phyloP scores from a whole-genome alignment of 2,888 invertebrate genomes.

The Meloe dianella region DNA sequence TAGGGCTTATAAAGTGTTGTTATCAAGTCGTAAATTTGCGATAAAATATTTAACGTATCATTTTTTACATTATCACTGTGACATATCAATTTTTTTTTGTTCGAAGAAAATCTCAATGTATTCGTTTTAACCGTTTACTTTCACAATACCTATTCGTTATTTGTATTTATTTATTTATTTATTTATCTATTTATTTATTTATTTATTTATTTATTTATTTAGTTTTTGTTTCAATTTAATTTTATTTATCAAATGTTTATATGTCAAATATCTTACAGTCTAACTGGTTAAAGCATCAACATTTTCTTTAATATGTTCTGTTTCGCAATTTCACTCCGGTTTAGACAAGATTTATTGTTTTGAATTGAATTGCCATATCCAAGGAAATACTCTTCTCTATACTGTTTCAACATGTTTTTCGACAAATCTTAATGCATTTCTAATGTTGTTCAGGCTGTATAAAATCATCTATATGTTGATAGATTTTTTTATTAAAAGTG shows the following conservation, averaged over 20 bases:
- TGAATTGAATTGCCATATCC: background rate
- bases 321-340: background rate
- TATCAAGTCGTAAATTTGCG: no score
- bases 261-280: constrained; percentile 3
- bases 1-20: no score
- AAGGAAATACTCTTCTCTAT: background rate
- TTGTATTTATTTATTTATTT: no score
- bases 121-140: no score
- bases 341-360: background rate
- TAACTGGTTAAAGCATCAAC: background rate
- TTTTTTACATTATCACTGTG: no score
- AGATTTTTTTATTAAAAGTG: background rate
- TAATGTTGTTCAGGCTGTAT: background rate
- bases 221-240: background rate
- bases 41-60: no score
- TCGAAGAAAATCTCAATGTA: no score
- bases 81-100: no score
- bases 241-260: no score
- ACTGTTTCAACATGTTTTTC: background rate
- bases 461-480: constrained; percentile 5
- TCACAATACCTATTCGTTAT: no score
- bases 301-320: constrained; percentile 1
- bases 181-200: no score
- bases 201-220: no score
- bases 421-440: background rate